Conservation (phyloP, 2,888 invertebrate genomes). For the Calameuta filiformis region DNA sequence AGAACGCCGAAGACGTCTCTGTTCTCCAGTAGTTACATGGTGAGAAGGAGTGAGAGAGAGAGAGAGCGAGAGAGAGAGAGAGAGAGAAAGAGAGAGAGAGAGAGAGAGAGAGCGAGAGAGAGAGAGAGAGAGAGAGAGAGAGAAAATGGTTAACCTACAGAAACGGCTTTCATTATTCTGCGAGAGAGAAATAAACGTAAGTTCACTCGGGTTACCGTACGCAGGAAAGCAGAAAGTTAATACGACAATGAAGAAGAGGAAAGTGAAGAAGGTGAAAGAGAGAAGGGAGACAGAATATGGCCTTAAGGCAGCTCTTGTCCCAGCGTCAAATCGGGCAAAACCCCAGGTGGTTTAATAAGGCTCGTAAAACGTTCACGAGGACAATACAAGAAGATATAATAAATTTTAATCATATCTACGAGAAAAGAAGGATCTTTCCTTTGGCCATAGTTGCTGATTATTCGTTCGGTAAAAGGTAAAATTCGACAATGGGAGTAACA, state of each 20-base stretch:
- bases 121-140: too few species aligned
- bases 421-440: neutral
- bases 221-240: slow-evolving; percentile 1
- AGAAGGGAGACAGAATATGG: slow-evolving; percentile 13
- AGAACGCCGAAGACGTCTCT: neutral
- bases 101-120: neutral
- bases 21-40: neutral
- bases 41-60: neutral
- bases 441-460: neutral
- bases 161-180: slow-evolving; percentile 39
- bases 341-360: neutral
- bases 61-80: neutral
- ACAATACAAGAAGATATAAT: neutral
- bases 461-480: neutral
- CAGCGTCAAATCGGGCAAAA: neutral
- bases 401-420: neutral
- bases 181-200: slow-evolving; percentile 12
- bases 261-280: neutral
- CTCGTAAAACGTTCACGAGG: neutral
- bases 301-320: neutral
- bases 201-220: slow-evolving; percentile 8
- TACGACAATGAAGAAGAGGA: slow-evolving; percentile 8
- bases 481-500: neutral
- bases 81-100: neutral
- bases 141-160: slow-evolving; percentile 4